Percentiles rank a stretch among this genome's conserved stretches.
Conservation (phyloP, 64 coral and sea anemone genomes). For the Montipora efflorescens region DNA sequence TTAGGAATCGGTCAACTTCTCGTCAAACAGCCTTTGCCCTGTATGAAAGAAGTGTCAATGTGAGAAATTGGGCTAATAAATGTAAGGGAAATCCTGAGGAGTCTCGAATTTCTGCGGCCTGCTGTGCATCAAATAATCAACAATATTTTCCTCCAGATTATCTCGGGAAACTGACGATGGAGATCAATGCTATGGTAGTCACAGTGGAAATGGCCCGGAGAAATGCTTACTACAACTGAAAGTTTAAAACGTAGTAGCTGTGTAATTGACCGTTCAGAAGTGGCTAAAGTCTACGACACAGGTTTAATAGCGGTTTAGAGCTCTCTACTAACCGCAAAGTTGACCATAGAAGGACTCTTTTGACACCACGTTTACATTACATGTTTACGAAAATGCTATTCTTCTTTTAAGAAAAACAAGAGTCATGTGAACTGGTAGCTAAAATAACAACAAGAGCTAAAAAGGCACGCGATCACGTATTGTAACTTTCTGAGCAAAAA, state of each 20-base stretch:
- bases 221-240: neutral
- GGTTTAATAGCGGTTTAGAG: neutral
- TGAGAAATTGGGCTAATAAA: neutral
- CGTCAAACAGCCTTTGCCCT: neutral
- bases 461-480: neutral
- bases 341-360: neutral
- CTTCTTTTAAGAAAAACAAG: slow-evolving; percentile 30
- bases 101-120: slow-evolving; percentile 29
- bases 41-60: slow-evolving; percentile 3
- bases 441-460: neutral
- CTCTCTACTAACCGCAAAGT: neutral
- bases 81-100: neutral
- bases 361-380: slow-evolving; percentile 34
- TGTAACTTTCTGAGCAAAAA: neutral
- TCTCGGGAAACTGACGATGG: neutral
- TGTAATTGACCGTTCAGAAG: neutral
- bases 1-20: neutral
- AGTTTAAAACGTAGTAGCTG: neutral
- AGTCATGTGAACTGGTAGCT: neutral
- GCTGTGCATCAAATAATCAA: slow-evolving; percentile 56
- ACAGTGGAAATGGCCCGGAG: too few relatives aligned
- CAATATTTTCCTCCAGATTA: slow-evolving; percentile 44
- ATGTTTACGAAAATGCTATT: slow-evolving; percentile 47
- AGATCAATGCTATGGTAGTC: neutral
- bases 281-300: neutral